Evolutionary conservation across 2,888 invertebrate species (phyloP), one percentile per base, ranked within the genome.

Genomic region (Aproaerema taeniolella): DNA sequence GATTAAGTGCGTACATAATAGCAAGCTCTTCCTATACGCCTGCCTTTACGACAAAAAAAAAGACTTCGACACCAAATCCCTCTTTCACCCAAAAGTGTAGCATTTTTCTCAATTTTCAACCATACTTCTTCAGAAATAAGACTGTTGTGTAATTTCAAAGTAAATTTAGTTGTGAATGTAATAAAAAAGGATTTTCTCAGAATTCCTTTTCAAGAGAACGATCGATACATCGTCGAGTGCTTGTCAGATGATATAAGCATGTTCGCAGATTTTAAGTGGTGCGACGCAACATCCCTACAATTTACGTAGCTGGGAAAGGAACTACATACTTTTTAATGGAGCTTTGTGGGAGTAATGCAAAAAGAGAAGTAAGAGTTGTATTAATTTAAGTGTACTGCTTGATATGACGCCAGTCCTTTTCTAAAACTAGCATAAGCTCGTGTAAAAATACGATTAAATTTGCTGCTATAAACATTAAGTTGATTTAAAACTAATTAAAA

Each of bases 161-260:
- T 28, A 26, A 38, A 29, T 29, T 17, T 33, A 33, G 33, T 38
- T 32, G 29, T 13, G 40, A 14, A 52, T 52, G 49, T 49, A 53
- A 38, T 31, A 38, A 38, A 55, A 47, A 52, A 48, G 53, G 46
- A 53, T 56, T 58, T 58, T 58, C 43, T 43, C 41, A 28, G 51
- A 54, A 53, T 60, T 60, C 49, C 62, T 64, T 67, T 61, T 53
- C 54, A 52, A 54, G 61, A 46, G 52, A 55, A 50, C 64, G 64
- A 67, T 72, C 75, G 57, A 69, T 71, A 68, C 50, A 45, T 50
- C 45, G 45, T n/a, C 53, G 49, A 59, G 58, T 58, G 61, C 53
- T 60, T 61, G 61, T 59, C 58, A 58, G 52, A 61, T 56, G 51
- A 50, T 47, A 59, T 58, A 58, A 63, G 53, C 47, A 41, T 45